Evolutionary conservation across 2,797 vertebrate genomes (phyloP).

Genomic region (Gymnothorax javanicus): DNA sequence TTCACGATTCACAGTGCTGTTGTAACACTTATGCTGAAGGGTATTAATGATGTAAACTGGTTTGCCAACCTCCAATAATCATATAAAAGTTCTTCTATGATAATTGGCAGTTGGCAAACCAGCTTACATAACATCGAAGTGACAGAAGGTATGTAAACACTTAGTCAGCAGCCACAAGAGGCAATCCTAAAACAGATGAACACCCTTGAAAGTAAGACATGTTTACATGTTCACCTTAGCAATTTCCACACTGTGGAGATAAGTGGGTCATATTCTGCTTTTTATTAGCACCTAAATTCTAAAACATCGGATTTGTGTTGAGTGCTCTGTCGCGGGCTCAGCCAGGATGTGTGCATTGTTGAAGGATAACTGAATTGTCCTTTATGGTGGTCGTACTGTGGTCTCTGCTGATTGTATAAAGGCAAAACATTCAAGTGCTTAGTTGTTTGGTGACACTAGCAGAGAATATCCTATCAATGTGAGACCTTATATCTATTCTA

Average conservation of each 20-base stretch:
- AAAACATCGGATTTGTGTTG: no score
- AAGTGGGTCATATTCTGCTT: no score
- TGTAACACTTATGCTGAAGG: no score
- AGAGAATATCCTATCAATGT: background rate
- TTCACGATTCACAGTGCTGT: no score
- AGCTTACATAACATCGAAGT: conserved; percentile 83
- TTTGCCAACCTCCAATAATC: no score
- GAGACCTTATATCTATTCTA: background rate
- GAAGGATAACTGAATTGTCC: background rate
- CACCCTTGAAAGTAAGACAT: background rate
- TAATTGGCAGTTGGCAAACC: no score
- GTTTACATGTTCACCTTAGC: no score
- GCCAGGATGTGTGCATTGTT: background rate
- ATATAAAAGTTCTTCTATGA: no score
- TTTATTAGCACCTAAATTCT: no score
- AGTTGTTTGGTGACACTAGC: background rate
- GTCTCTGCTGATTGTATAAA: background rate
- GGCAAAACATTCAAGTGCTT: background rate
- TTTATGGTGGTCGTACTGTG: background rate
- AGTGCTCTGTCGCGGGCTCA: no score
- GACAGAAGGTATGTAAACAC: conserved; percentile 92
- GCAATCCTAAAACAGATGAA: background rate
- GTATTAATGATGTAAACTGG: no score
- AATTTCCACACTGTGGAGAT: no score
- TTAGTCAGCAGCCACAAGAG: conserved; percentile 4